Base-by-base conservation (phyloP, 2,113 vertebrate genomes). In the Coturnix japonica region DNA sequence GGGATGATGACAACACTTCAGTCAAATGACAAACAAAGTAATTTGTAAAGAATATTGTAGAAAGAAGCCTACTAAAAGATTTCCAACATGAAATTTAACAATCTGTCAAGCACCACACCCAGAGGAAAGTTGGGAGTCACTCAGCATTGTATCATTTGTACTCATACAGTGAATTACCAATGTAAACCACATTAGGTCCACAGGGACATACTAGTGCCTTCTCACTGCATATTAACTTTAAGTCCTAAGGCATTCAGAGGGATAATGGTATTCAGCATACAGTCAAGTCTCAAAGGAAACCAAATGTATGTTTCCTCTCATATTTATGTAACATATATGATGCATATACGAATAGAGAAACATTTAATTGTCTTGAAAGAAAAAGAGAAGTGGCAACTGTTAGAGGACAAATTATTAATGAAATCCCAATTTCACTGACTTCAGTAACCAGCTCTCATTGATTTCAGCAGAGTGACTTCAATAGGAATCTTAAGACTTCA, bases 211-310 rank as follows among this genome's bases (percentile, higher is more conserved):
- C 71, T 86, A 95, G 63, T 88, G 80, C 73, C 91, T 96, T 96
- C 94, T 93, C 95, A 90, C 87, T 96, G 90, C 90, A 90, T 97
- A 92, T 95, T 95, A 95, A 86, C 85, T 90, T 91, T 44, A 91
- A 95, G 90, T 95, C 93, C 88, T 92, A 93, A 94, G 92, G 91
- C 94, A 89, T 90, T 97, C 84, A 82, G 82, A 93, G 23, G 82
- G 87, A 96, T 91, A 95, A 94, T 93, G 82, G 69, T 94, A 95
- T 89, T 96, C 90, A 94, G 57, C 70, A 88, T 70, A 94, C 35
- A 91, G 88, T 76, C 84, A 53, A 61, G 93, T 95, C 75, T 92
- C 95, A 95, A 96, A 96, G 83, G 95, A 97, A 97, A 95, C 54
- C 35, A 94, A 94, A 87, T 10, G 11, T 89, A 35, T 83, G 47